These are phyloP conservation scores for Hyperoplus lanceolatus DNA, from an alignment of 2,797 vertebrate genomes.

Conservation along the genomic window DNA sequence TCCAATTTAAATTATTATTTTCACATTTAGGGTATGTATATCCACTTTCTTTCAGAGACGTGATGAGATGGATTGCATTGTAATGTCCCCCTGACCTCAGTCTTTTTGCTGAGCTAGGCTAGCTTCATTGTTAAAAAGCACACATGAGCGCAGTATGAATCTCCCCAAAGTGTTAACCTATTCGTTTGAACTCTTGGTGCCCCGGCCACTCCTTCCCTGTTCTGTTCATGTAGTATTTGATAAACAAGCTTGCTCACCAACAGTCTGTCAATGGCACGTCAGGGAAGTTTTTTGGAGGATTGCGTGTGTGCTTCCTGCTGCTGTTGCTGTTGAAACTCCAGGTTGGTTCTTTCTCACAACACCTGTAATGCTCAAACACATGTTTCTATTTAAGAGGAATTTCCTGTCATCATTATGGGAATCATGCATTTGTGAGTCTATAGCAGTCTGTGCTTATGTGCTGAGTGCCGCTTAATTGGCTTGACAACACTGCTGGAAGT, in stretches of 20 bases:
- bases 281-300: not conserved
- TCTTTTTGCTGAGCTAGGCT: not conserved
- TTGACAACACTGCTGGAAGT: not conserved
- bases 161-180: not conserved
- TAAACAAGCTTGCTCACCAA: not conserved
- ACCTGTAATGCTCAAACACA: not conserved
- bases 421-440: not conserved
- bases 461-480: not conserved
- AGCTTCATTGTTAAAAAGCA: not conserved
- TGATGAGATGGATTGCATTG: not conserved
- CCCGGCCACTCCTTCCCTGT: not conserved
- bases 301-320: not conserved
- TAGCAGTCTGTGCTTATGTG: not conserved
- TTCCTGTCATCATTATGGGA: not conserved
- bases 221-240: not conserved
- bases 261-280: not conserved
- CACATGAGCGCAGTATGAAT: not conserved
- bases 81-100: not conserved
- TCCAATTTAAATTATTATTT: not conserved
- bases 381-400: not conserved
- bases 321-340: not conserved
- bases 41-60: not conserved
- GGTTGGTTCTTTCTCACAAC: not conserved
- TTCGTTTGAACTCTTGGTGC: not conserved
- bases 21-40: not conserved